These are phyloP conservation scores for Coregonus ussuriensis DNA, from an alignment of 2,797 vertebrate genomes.

Conservation along the genomic window DNA sequence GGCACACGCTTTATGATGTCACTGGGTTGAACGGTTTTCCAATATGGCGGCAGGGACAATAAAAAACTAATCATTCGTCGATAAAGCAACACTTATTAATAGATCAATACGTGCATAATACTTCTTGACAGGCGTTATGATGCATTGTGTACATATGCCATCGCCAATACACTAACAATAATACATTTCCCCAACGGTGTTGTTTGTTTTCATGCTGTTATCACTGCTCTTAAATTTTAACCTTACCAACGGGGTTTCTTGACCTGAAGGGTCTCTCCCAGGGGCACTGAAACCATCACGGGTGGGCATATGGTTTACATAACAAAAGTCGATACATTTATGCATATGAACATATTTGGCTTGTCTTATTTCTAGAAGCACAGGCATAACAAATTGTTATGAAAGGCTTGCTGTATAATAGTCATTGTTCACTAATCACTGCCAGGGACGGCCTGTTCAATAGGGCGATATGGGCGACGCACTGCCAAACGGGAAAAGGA, in stretches of 20 bases:
- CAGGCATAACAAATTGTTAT: neutral
- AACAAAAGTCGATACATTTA: no score
- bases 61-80: constrained; percentile 31
- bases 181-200: neutral
- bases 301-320: no score
- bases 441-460: no score
- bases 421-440: neutral
- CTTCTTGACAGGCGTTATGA: neutral
- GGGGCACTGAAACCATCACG: neutral
- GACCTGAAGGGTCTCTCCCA: constrained; percentile 43
- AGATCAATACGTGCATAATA: no score
- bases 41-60: constrained; percentile 34
- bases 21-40: constrained; percentile 61
- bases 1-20: constrained; percentile 78
- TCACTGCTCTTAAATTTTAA: constrained; percentile 21
- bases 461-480: no score
- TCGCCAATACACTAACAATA: neutral
- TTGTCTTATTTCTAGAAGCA: neutral
- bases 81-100: neutral
- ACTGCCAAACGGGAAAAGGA: no score
- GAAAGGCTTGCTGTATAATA: neutral
- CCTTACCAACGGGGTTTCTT: constrained; percentile 53
- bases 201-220: constrained; percentile 8
- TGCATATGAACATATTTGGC: neutral
- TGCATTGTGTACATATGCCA: neutral